phyloP scores from a whole-genome alignment of 2,888 invertebrate species.

The Bursaphelenchus okinawaensis region DNA sequence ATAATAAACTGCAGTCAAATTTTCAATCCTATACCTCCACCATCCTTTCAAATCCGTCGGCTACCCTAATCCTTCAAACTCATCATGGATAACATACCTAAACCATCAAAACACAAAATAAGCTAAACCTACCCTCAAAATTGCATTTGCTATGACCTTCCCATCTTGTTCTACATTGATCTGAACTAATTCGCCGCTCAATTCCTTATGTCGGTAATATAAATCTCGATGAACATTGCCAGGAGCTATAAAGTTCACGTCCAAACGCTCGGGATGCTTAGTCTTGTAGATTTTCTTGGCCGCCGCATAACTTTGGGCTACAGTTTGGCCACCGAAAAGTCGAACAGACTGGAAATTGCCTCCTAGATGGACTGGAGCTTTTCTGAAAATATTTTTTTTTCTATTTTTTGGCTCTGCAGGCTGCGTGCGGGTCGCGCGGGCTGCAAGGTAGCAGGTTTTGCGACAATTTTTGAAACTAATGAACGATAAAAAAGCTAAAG shows the following conservation, averaged over 20 bases:
- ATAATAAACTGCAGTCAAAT: too few species aligned
- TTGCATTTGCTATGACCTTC: not conserved
- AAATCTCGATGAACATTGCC: not conserved
- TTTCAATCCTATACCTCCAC: too few species aligned
- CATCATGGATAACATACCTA: too few species aligned
- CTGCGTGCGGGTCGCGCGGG: too few species aligned
- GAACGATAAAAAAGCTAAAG: too few species aligned
- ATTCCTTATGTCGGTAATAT: not conserved
- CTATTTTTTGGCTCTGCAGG: too few species aligned
- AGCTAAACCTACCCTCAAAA: not conserved
- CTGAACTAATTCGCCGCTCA: not conserved
- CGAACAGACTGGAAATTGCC: conserved; percentile 14
- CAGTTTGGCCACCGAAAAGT: conserved; percentile 19
- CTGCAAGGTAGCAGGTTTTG: too few species aligned
- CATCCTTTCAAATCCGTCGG: too few species aligned
- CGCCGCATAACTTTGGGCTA: conserved; percentile 7
- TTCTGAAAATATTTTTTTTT: too few species aligned
- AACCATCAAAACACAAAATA: too few species aligned
- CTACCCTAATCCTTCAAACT: too few species aligned
- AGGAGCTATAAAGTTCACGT: conserved; percentile 4
- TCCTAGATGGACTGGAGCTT: conserved; percentile 7
- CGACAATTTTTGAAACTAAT: too few species aligned
- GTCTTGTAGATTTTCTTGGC: conserved; percentile 1
- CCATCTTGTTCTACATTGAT: not conserved
- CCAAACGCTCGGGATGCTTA: not conserved